These are phyloP conservation scores for Eptatretus burgeri DNA, from an alignment of 2,113 vertebrate species.

Conservation along the genomic window DNA sequence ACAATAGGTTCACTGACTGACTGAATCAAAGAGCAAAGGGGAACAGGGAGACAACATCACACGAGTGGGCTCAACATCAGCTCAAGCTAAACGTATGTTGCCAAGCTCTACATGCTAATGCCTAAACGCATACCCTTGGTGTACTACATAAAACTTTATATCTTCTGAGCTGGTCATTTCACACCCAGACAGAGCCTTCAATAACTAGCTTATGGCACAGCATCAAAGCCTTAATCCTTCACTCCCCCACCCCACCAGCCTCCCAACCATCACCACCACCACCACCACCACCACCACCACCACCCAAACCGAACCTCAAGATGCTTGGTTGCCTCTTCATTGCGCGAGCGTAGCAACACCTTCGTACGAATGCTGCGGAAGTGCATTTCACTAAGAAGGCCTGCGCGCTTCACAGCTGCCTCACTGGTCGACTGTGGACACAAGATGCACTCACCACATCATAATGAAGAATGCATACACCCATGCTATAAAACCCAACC, in stretches of 20 bases:
- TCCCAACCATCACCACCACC: background rate
- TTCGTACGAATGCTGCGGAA: conserved; percentile 63
- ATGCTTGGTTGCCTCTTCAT: conserved; percentile 62
- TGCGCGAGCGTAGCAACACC: conserved; percentile 49
- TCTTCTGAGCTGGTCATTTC: too few relatives aligned
- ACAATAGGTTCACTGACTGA: too few relatives aligned
- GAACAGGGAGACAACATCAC: too few relatives aligned
- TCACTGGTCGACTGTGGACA: conserved; percentile 42
- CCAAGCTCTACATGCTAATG: too few relatives aligned
- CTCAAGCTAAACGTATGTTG: too few relatives aligned
- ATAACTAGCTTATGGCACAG: too few relatives aligned
- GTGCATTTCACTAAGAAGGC: conserved; percentile 57
- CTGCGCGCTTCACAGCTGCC: conserved; percentile 40
- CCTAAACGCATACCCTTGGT: too few relatives aligned
- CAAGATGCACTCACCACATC: background rate
- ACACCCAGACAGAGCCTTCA: too few relatives aligned
- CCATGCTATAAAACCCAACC: background rate
- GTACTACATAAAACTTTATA: too few relatives aligned
- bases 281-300: background rate
- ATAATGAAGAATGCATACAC: background rate
- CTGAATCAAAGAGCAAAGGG: too few relatives aligned
- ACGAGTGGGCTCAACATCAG: too few relatives aligned
- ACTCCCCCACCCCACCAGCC: background rate
- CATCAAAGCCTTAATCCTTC: background rate
- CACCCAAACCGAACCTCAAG: conserved; percentile 27